Base-by-base conservation (phyloP, 2,113 vertebrate genomes). In the Cavia porcellus region DNA sequence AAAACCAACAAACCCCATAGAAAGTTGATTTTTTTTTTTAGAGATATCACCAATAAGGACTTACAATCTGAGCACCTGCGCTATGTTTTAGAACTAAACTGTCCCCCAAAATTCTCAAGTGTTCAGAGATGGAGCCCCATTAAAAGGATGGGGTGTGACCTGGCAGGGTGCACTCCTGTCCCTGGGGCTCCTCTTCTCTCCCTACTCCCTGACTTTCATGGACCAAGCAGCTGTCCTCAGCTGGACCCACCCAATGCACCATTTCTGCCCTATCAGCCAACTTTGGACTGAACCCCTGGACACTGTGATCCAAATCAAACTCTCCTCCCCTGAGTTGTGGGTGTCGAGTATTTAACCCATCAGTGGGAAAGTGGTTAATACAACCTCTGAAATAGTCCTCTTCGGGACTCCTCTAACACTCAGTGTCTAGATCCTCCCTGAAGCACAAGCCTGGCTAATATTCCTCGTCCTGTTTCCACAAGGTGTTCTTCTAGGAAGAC, bases 361-460 rank as follows among this genome's bases (percentile, higher is more conserved):
- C 42, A 45, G 6, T 14, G 11, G 72, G 42, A 75, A 75, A 75
- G 42, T 75, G 20, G 45, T 75, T 45, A 45, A 75, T 75, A 45
- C 4, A 74, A 25, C 38, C 22, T 96, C 57, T 84, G 47, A 95
- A n/a, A 52, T 8, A 42, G 50, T 38, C 5, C 4, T 24, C 25
- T 64, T 38, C 42, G 32, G 24, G 91, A 95, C 32, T 83, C 35
- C 32, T 28, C 1, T 15, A 28, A 59, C 15, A 86, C 19, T 68
- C 42, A 64, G 57, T 57, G 77, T 94, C 57, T 55, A 52, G 59
- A 87, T 59, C 52, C 47, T 72, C 93, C 55, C 90, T n/a, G 59
- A 95, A 93, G 80, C 59, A 81, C 20, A 82, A n/a, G 7, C 57
- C 42, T 84, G 57, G 66, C 68, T 93, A 80, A 85, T 42, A 61